Evolutionary conservation across 2,113 vertebrate species (phyloP).

Genomic region (Bettongia penicillata): DNA sequence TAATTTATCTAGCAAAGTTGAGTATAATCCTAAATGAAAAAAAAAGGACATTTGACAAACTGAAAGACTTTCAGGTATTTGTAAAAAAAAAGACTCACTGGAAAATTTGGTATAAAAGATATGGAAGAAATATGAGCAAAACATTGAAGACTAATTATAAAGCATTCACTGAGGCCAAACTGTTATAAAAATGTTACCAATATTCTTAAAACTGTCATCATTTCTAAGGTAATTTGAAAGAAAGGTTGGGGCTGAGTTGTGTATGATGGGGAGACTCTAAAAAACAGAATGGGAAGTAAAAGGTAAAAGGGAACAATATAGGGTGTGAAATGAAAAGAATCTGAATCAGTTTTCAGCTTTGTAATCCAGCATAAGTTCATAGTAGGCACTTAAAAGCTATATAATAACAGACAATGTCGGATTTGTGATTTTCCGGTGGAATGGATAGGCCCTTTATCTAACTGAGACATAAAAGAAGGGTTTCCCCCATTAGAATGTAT

Average conservation of each 20-base stretch:
- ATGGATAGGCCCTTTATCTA: not conserved
- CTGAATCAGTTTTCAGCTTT: not conserved
- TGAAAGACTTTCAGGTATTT: not conserved
- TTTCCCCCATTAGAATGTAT: not conserved
- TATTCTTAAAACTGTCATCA: not conserved
- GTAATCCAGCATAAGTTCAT: not conserved
- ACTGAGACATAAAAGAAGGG: not conserved
- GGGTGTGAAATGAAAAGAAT: not conserved
- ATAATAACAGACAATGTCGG: not conserved
- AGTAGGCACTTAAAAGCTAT: not conserved
- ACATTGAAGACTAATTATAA: not conserved
- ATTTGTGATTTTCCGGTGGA: not conserved
- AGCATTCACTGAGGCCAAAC: not conserved
- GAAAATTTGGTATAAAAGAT: not conserved
- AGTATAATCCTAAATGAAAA: too few species aligned
- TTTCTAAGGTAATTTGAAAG: not conserved
- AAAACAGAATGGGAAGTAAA: not conserved
- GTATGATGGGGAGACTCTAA: not conserved
- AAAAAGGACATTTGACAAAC: not conserved
- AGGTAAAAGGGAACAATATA: not conserved
- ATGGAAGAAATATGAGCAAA: not conserved
- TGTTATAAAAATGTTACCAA: not conserved
- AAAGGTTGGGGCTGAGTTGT: not conserved
- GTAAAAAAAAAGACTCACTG: not conserved
- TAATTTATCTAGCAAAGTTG: not conserved